Percentiles rank a stretch among this genome's conserved stretches.
Evolutionary conservation across 2,888 invertebrate species (phyloP).

Genomic region (Limnephilus lunatus): DNA sequence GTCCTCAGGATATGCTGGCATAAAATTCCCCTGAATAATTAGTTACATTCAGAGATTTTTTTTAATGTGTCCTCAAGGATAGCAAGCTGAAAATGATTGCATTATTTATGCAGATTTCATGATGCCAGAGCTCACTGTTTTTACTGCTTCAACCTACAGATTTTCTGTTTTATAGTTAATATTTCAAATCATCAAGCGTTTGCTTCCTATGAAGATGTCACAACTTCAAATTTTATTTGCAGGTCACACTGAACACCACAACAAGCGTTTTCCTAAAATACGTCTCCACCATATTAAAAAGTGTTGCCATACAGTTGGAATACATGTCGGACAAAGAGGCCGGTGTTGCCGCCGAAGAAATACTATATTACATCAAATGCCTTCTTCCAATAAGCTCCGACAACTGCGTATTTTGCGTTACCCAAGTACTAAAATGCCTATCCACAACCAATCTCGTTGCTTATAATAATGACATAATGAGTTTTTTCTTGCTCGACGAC

Average conservation of each 20-base stretch:
- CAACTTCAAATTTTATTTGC: slow-evolving; percentile 67
- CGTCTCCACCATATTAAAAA: slow-evolving; percentile 80
- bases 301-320: slow-evolving; percentile 84
- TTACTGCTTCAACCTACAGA: neutral
- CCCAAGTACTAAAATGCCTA: slow-evolving; percentile 86
- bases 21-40: too few species aligned
- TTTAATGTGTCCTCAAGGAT: too few species aligned
- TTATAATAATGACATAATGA: slow-evolving; percentile 58
- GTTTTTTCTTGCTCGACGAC: slow-evolving; percentile 50
- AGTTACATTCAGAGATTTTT: too few species aligned
- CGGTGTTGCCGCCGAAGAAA: slow-evolving; percentile 87
- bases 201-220: neutral
- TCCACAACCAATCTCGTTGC: slow-evolving; percentile 84
- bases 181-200: neutral
- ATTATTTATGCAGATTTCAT: neutral
- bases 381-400: slow-evolving; percentile 85
- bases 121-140: neutral
- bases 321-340: slow-evolving; percentile 83
- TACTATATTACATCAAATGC: slow-evolving; percentile 85
- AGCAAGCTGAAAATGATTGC: neutral
- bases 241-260: slow-evolving; percentile 88
- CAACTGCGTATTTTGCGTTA: slow-evolving; percentile 84
- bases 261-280: slow-evolving; percentile 86
- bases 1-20: too few species aligned
- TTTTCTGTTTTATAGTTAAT: neutral